Percentiles rank a stretch among this genome's conserved stretches.
Evolutionary conservation across 1,140 invertebrate genomes (phyloP).

Genomic region (Diabrotica undecimpunctata): DNA sequence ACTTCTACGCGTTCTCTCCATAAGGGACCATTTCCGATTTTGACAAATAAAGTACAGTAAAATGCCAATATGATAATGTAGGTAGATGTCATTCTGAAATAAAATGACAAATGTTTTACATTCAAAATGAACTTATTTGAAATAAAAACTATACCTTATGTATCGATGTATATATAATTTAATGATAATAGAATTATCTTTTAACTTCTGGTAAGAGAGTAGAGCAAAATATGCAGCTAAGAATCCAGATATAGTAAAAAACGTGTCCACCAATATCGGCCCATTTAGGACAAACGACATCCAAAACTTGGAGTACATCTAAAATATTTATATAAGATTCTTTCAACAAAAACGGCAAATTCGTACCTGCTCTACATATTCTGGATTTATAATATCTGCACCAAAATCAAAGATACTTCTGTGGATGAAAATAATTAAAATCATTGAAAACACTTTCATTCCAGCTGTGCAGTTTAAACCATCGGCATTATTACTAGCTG

Average conservation of each 20-base stretch:
- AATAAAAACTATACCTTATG: constrained; percentile 10
- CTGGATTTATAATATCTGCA: constrained; percentile 60
- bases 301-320: constrained; percentile 35
- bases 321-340: constrained; percentile 4
- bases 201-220: constrained; percentile 18
- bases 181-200: constrained; percentile 16
- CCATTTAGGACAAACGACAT: constrained; percentile 58
- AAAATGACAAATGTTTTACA: too few relatives aligned
- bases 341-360: not conserved
- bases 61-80: constrained; percentile 66
- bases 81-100: constrained; percentile 63
- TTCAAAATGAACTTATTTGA: not conserved
- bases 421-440: constrained; percentile 62
- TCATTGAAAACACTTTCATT: constrained; percentile 62
- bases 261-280: constrained; percentile 66
- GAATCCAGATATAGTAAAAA: constrained; percentile 66
- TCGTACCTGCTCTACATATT: constrained; percentile 58
- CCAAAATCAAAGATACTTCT: constrained; percentile 60
- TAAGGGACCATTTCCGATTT: constrained; percentile 63
- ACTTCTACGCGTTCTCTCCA: constrained; percentile 59
- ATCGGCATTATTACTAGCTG: constrained; percentile 54
- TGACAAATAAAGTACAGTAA: constrained; percentile 65
- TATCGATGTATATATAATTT: constrained; percentile 26
- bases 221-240: constrained; percentile 61
- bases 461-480: constrained; percentile 61